Conservation (phyloP, 2,888 invertebrate genomes). For the Sturmia bella region DNA sequence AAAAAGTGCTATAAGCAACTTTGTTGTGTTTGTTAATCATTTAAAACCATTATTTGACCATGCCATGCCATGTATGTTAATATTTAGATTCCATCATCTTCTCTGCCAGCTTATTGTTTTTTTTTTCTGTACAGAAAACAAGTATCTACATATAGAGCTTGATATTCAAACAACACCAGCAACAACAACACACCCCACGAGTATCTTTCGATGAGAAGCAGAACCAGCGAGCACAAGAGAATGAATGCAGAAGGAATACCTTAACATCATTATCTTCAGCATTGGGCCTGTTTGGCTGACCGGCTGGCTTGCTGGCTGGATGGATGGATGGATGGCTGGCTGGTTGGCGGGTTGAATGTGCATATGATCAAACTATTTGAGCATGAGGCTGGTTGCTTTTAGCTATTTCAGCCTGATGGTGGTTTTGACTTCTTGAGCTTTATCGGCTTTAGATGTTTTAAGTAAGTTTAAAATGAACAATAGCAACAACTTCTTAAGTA, state of each 20-base stretch:
- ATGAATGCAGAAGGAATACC: conserved; percentile 51
- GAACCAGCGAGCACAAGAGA: neutral
- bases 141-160: conserved; percentile 48
- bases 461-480: conserved; percentile 59
- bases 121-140: conserved; percentile 38
- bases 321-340: neutral
- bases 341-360: conserved; percentile 10
- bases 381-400: conserved; percentile 5
- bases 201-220: neutral
- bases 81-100: conserved; percentile 66
- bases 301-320: neutral
- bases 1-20: conserved; percentile 42
- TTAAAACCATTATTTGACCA: conserved; percentile 66
- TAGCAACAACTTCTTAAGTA: conserved; percentile 29
- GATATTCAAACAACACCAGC: conserved; percentile 21
- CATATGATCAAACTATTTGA: conserved; percentile 16
- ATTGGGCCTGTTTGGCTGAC: conserved; percentile 53
- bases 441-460: conserved; percentile 67
- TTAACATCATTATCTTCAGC: conserved; percentile 70
- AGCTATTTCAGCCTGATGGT: conserved; percentile 43
- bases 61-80: conserved; percentile 60
- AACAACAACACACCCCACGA: conserved; percentile 4
- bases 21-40: conserved; percentile 62
- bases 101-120: conserved; percentile 19
- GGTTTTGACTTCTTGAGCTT: conserved; percentile 64